Evolutionary conservation across 1,140 invertebrate species (phyloP), one percentile per base, ranked within the genome.

Genomic region (Caenorhabditis tropicalis): DNA sequence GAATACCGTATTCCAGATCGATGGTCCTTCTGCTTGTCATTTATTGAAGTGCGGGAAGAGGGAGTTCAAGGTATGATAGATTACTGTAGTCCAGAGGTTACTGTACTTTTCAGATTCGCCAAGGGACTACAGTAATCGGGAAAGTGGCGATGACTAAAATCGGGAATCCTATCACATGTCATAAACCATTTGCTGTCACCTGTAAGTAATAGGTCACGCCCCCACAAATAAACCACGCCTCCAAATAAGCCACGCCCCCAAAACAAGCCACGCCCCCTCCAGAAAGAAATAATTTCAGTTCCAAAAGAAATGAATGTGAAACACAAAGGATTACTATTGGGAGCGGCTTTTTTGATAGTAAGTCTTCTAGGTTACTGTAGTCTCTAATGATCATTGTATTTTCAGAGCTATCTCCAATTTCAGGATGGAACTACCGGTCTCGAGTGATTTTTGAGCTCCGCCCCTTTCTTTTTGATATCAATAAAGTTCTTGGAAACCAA

Each of bases 281-380:
- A 4, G 0, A 7, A 1, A n/a, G n/a, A n/a, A n/a, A n/a, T n/a
- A 2, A 31, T 39, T 85, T 85, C 65, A 82, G 80, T 85, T 29
- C 84, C 84, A 15, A 12, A 19, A n/a, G 84, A 85, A 29, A n/a
- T 85, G 31, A 58, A 82, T 33, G 80, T 85, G 21, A 49, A 48
- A 10, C 7, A 82, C 21, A 85, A 85, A 39, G 84, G 82, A 16
- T 29, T 82, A 7, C 29, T 85, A 1, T 16, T 85, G 15, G 84
- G 84, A 7, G 84, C 84, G 12, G 82, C 84, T 9, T 85, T 85
- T 46, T 58, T 85, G 31, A 82, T 85, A 39, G 84, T 85, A 15
- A 60, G 79, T 81, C n/a, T n/a, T n/a, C n/a, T n/a, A 2, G 12
- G n/a, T 48, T 2, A 15, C 6, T 79, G 7, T 51, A 21, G 27